Evolutionary conservation across 2,113 vertebrate species (phyloP).

Genomic region (Pituophis catenifer): DNA sequence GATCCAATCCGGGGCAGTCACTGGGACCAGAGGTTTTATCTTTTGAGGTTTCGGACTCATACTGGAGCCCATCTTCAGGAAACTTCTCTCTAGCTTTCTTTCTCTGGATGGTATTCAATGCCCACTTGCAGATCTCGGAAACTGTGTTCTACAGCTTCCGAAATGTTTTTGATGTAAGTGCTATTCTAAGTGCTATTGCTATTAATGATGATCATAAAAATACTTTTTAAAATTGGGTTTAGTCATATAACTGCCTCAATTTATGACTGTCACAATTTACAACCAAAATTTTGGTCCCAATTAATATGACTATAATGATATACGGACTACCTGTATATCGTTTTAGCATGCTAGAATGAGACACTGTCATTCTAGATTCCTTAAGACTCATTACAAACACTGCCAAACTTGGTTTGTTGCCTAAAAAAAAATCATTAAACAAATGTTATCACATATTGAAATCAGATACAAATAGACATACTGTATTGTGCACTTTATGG

Average conservation of each 20-base stretch:
- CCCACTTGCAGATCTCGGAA: background rate
- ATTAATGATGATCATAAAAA: background rate
- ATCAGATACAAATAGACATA: constrained; percentile 27
- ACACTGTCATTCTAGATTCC: constrained; percentile 26
- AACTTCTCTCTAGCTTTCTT: too few relatives aligned
- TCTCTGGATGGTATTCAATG: background rate
- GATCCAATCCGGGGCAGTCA: too few relatives aligned
- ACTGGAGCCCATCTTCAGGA: too few relatives aligned
- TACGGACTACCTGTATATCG: background rate
- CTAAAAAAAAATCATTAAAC: constrained; percentile 49
- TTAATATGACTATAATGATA: background rate
- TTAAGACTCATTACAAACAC: background rate
- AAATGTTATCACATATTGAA: constrained; percentile 39
- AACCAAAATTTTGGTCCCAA: background rate
- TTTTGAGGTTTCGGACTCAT: too few relatives aligned
- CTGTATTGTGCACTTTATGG: constrained; percentile 18
- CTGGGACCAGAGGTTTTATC: too few relatives aligned
- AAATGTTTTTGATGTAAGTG: background rate
- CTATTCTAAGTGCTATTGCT: background rate
- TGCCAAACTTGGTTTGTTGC: constrained; percentile 20
- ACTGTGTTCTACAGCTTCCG: background rate
- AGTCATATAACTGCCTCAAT: background rate
- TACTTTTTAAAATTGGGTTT: background rate
- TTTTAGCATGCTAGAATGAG: constrained; percentile 30
- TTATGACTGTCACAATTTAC: background rate